Evolutionary conservation across 1,140 invertebrate genomes (phyloP).

Genomic region (Euschistus heros): DNA sequence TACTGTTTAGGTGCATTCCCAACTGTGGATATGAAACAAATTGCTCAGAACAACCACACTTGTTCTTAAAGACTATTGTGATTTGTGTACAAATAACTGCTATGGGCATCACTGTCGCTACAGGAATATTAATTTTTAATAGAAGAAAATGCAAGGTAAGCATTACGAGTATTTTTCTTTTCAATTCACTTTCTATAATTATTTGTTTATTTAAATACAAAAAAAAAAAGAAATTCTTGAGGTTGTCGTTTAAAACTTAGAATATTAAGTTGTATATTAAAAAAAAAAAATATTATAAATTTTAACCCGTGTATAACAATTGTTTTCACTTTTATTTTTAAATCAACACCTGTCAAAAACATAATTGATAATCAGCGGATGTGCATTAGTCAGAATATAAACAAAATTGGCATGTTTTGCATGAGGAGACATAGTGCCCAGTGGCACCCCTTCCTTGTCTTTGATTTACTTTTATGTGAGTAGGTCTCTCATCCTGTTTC

Average conservation of each 20-base stretch:
- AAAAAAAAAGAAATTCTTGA: neutral
- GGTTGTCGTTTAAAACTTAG: neutral
- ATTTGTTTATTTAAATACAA: neutral
- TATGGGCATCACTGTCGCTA: constrained; percentile 25
- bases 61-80: constrained; percentile 26
- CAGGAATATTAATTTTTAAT: constrained; percentile 28
- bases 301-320: too few species aligned
- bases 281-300: too few species aligned
- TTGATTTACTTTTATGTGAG: too few species aligned
- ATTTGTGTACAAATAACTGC: constrained; percentile 25
- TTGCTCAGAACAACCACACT: constrained; percentile 26
- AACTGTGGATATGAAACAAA: constrained; percentile 27
- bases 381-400: too few species aligned
- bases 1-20: constrained; percentile 26
- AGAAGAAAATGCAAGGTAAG: constrained; percentile 31
- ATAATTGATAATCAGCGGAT: too few species aligned
- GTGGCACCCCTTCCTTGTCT: too few species aligned
- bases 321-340: too few species aligned
- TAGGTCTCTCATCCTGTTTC: too few species aligned
- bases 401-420: too few species aligned
- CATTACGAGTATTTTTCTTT: neutral
- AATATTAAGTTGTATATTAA: too few species aligned
- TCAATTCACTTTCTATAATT: neutral
- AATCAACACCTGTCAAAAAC: too few species aligned
- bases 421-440: too few species aligned